Evolutionary conservation across 1,140 invertebrate genomes (phyloP).

Genomic region (Drosophila grimshawi): DNA sequence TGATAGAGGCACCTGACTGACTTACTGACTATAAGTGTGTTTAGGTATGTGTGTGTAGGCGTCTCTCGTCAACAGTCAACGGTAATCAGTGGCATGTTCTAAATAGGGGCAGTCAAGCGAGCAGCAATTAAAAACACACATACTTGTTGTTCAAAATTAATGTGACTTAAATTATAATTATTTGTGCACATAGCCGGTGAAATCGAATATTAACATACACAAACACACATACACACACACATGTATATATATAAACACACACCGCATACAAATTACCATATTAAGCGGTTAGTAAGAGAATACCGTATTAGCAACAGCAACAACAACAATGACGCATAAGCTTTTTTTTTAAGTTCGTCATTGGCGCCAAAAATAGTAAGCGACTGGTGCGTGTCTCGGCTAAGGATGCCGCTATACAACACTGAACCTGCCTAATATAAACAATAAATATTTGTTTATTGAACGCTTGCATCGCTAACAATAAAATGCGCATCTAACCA

Average conservation of each 20-base stretch:
- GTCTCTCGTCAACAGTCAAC: slow-evolving; percentile 59
- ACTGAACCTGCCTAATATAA: slow-evolving; percentile 35
- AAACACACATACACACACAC: slow-evolving; percentile 32
- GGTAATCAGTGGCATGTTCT: slow-evolving; percentile 63
- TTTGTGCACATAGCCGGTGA: slow-evolving; percentile 49
- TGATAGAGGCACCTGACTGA: slow-evolving; percentile 15
- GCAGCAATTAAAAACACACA: slow-evolving; percentile 20
- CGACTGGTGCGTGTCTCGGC: slow-evolving; percentile 41
- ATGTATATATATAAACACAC: not conserved
- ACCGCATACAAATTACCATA: slow-evolving; percentile 64
- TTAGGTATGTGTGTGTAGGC: slow-evolving; percentile 19
- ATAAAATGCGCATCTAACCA: slow-evolving; percentile 1
- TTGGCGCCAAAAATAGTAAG: slow-evolving; percentile 21
- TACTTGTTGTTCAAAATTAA: slow-evolving; percentile 55
- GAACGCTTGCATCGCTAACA: slow-evolving; percentile 12
- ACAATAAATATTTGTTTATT: slow-evolving; percentile 26
- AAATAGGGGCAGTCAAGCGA: slow-evolving; percentile 62
- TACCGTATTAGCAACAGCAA: slow-evolving; percentile 30
- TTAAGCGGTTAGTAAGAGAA: slow-evolving; percentile 52
- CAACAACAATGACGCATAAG: slow-evolving; percentile 30
- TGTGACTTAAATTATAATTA: slow-evolving; percentile 75
- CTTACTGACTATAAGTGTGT: too few species aligned
- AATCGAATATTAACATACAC: slow-evolving; percentile 47
- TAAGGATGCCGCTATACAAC: slow-evolving; percentile 46
- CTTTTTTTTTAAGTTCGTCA: slow-evolving; percentile 27